A percentile compares a stretch with the other conserved stretches of the same genome.
Conservation (phyloP, 2,797 vertebrate genomes). For the Syndactyla subalaris region DNA sequence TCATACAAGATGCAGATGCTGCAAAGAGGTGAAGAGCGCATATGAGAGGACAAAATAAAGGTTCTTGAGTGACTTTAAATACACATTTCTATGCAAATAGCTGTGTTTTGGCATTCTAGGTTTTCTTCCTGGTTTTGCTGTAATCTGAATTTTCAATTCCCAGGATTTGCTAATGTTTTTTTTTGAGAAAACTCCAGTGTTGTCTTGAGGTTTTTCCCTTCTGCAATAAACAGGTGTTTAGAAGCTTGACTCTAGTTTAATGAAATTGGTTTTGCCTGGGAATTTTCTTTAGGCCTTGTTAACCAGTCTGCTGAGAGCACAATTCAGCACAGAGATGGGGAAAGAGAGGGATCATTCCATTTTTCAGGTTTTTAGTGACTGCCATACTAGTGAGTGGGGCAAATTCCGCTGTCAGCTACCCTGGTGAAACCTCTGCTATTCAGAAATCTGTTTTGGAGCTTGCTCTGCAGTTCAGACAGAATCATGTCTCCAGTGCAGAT, state of each 20-base stretch:
- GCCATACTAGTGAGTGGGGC: neutral
- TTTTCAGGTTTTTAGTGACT: neutral
- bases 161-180: neutral
- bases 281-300: neutral
- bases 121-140: neutral
- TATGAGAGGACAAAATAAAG: neutral
- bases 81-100: neutral
- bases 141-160: neutral
- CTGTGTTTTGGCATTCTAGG: neutral
- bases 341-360: fast-evolving
- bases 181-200: neutral
- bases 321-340: neutral
- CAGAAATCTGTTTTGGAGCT: neutral
- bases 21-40: neutral
- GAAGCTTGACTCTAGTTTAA: neutral
- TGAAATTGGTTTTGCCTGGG: neutral
- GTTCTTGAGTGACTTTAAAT: neutral
- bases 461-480: neutral
- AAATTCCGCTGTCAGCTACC: neutral
- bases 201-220: neutral
- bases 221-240: neutral
- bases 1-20: neutral
- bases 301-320: neutral
- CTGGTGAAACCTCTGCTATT: neutral
- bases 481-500: neutral